phyloP scores from a whole-genome alignment of 2,797 vertebrate species.

The Cryptoprocta ferox region DNA sequence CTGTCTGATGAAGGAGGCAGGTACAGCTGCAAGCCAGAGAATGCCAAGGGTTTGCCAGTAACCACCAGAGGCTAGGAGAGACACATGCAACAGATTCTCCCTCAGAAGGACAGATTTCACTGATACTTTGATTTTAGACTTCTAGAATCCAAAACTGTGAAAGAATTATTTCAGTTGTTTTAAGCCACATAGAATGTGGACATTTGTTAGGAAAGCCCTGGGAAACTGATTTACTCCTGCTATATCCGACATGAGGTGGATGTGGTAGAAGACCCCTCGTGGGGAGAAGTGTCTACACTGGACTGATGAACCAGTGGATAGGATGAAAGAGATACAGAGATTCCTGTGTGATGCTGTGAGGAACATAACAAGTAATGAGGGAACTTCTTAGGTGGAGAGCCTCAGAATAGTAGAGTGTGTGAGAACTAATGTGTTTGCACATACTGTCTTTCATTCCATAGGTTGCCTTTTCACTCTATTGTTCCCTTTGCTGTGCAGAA shows the following conservation, averaged over 20 bases:
- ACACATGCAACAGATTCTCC: background rate
- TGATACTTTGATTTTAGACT: background rate
- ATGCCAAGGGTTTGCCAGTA: background rate
- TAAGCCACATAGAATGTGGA: background rate
- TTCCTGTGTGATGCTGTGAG: background rate
- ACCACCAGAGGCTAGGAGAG: background rate
- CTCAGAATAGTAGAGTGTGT: background rate
- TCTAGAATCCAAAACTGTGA: background rate
- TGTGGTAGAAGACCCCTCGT: background rate
- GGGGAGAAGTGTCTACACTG: background rate
- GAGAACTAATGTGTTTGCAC: background rate
- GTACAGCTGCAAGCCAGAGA: background rate
- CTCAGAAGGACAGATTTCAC: background rate
- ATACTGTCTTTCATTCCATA: background rate
- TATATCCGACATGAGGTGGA: background rate
- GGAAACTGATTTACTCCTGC: background rate
- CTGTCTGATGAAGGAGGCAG: background rate
- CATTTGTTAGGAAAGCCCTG: background rate
- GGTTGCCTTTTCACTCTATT: background rate
- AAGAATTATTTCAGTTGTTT: background rate
- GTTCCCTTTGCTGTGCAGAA: background rate
- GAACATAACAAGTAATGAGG: background rate
- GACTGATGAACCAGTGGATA: background rate
- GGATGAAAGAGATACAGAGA: background rate
- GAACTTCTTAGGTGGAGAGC: background rate